Evolutionary conservation across 2,113 vertebrate species (phyloP).

Genomic region (Panthera leo): DNA sequence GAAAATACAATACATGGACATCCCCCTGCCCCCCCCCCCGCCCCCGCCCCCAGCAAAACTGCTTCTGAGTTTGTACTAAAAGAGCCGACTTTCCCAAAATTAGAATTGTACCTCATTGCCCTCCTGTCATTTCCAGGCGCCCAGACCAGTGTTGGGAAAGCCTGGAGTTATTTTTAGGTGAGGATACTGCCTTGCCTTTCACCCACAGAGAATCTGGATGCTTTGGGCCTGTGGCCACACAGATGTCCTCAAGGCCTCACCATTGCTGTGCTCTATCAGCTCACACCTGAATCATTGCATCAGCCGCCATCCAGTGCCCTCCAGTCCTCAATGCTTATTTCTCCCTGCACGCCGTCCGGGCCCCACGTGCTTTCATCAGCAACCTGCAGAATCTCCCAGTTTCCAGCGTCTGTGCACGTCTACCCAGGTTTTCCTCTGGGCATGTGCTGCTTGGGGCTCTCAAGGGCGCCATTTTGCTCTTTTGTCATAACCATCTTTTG

Average conservation of each 20-base stretch:
- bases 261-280: not conserved
- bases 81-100: not conserved
- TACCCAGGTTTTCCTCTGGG: rapidly evolving
- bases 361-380: not conserved
- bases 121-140: not conserved
- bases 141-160: not conserved
- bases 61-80: not conserved
- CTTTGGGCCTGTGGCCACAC: not conserved
- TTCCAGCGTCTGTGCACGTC: not conserved
- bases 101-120: not conserved
- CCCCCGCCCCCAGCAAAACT: not conserved
- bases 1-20: not conserved
- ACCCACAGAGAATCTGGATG: not conserved
- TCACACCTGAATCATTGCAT: not conserved
- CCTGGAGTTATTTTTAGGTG: not conserved
- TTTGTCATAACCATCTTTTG: not conserved
- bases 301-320: rapidly evolving
- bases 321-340: rapidly evolving
- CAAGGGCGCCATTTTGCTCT: not conserved
- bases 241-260: not conserved
- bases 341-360: rapidly evolving
- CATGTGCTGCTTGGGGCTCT: not conserved
- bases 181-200: not conserved
- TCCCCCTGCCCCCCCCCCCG: not conserved
- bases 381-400: not conserved